Evolutionary conservation across 2,888 invertebrate genomes (phyloP).

Genomic region (Perdita meconis): DNA sequence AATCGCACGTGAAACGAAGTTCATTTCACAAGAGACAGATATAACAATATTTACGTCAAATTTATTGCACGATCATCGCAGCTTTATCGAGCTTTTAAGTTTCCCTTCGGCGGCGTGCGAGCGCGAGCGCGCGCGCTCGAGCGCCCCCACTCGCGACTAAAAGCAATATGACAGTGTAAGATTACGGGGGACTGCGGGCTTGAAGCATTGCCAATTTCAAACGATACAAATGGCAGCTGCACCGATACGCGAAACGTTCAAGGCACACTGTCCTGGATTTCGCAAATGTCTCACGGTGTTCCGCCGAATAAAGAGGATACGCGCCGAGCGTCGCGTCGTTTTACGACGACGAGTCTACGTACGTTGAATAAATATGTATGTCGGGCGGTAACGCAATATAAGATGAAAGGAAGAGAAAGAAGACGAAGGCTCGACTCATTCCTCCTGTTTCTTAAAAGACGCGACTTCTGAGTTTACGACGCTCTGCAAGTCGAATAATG

Average conservation of each 20-base stretch:
- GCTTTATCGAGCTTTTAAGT: constrained; percentile 36
- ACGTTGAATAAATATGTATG: constrained; percentile 74
- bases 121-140: no score
- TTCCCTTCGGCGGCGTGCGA: background rate
- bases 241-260: constrained; percentile 61
- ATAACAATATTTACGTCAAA: constrained; percentile 25
- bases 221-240: constrained; percentile 53
- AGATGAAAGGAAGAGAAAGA: constrained; percentile 54
- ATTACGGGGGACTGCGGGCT: constrained; percentile 42
- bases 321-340: constrained; percentile 63
- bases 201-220: constrained; percentile 61
- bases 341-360: constrained; percentile 69
- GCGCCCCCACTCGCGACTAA: background rate
- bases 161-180: constrained; percentile 53
- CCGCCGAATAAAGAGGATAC: constrained; percentile 63
- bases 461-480: constrained; percentile 37
- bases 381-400: constrained; percentile 65
- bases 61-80: constrained; percentile 43
- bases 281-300: constrained; percentile 63
- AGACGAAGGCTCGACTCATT: constrained; percentile 38
- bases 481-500: constrained; percentile 15
- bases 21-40: background rate
- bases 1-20: background rate
- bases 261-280: constrained; percentile 61
- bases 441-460: constrained; percentile 36